These are phyloP conservation scores for Corythornis cristatus DNA, from an alignment of 2,113 vertebrate species.

Conservation along the genomic window DNA sequence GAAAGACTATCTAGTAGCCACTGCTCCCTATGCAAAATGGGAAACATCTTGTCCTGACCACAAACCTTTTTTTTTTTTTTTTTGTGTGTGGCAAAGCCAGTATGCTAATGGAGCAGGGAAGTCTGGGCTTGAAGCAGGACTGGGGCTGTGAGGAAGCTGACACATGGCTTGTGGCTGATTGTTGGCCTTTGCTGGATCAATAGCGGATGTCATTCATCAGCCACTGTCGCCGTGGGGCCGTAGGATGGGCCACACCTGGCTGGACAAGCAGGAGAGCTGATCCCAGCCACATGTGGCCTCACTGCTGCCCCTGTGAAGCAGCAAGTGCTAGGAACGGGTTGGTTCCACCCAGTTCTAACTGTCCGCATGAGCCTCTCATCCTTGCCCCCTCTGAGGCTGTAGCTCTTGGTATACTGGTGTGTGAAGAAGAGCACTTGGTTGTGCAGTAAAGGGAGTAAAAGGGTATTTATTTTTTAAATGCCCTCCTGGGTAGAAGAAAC, in stretches of 20 bases:
- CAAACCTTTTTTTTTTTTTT: not conserved
- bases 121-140: not conserved
- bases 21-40: not conserved
- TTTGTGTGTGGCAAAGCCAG: not conserved
- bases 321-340: rapidly evolving
- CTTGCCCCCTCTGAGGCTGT: not conserved
- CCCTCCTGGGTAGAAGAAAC: not conserved
- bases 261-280: not conserved
- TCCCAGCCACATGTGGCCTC: not conserved
- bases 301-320: not conserved
- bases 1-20: not conserved
- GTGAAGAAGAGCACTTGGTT: rapidly evolving
- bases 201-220: not conserved
- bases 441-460: not conserved
- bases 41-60: slow-evolving; percentile 1
- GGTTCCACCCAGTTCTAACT: not conserved
- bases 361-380: rapidly evolving
- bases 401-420: rapidly evolving
- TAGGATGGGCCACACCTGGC: not conserved
- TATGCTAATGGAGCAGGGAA: not conserved
- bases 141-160: slow-evolving; percentile 11
- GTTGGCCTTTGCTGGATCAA: not conserved
- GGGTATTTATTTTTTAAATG: not conserved
- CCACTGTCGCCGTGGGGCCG: not conserved
- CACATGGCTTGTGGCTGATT: not conserved